Base-by-base conservation (phyloP, 2,888 invertebrate species). In the Nephrocerus scutellatus region DNA sequence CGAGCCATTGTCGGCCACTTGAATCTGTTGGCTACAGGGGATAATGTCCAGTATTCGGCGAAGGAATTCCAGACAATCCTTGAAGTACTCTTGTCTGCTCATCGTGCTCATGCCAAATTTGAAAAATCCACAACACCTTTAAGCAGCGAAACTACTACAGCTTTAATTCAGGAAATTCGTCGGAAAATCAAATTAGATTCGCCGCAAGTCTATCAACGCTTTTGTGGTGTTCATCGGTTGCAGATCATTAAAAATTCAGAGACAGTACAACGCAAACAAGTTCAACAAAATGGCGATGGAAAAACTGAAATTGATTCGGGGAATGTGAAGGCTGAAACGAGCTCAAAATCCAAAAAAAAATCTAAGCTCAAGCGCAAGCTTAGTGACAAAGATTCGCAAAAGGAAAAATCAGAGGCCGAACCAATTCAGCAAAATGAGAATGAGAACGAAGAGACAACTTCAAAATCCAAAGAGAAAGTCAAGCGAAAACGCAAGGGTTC, bases 41-140 rank as follows among this genome's bases (percentile, higher is more conserved):
- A 15, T 21, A 32, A 41, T 1, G 2, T 32, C 2, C 44, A 49
- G 32, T 36, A 52, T 18, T 59, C 59, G 7, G 43, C 47, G 2
- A 55, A 53, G 28, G 60, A 60, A 46, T 57, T 55, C 37, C 50
- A 47, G 36, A 50, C 49, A 4, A 32, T 59, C 8, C 36, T 59
- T 7, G 54, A 59, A 30, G 30, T 59, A 5, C 28, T 58, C 8
- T 35, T 52, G 6, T 39, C 37, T 10, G 53, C 51, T 9, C 44
- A 55, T n/a, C 50, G 51, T 20, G 50, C 48, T 6, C 41, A 55
- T 36, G 45, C 36, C 16, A 56, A 55, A 39, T 40, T 55, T 6
- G 16, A 46, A 12, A 4, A 40, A 10, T 39, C 39, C 30, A 41
- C 42, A 5, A 21, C 26, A 10, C 21, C 47, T 3, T 30, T 51